Percentiles rank a stretch among this genome's conserved stretches.
These are phyloP conservation scores for Nebria salina DNA, from an alignment of 2,888 invertebrate species.

Conservation along the genomic window DNA sequence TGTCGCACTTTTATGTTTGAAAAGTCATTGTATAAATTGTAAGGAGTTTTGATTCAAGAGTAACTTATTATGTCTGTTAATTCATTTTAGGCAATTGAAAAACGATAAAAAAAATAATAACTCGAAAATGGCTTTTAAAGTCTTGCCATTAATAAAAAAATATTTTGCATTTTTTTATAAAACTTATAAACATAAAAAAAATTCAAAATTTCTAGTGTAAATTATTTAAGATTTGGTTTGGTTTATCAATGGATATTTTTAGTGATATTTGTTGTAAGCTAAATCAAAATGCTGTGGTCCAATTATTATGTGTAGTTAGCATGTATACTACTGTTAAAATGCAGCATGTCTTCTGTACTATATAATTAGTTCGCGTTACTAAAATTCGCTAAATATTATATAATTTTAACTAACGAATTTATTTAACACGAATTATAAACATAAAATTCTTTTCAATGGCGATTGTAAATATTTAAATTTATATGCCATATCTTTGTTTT, in stretches of 20 bases:
- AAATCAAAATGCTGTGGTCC: slow-evolving; percentile 18
- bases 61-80: slow-evolving; percentile 33
- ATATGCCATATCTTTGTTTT: slow-evolving; percentile 15
- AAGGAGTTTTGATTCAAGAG: slow-evolving; percentile 18
- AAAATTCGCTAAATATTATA: background rate
- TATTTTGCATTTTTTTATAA: slow-evolving; percentile 37
- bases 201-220: slow-evolving; percentile 20
- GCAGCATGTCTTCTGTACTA: slow-evolving; percentile 8
- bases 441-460: slow-evolving; percentile 19
- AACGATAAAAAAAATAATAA: background rate
- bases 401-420: background rate
- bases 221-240: slow-evolving; percentile 26
- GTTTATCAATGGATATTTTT: background rate
- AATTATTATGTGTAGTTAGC: slow-evolving; percentile 11
- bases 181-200: slow-evolving; percentile 19
- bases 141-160: slow-evolving; percentile 29
- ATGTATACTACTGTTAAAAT: background rate
- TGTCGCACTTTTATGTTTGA: background rate
- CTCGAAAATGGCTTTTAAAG: background rate
- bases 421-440: background rate
- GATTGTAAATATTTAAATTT: slow-evolving; percentile 34
- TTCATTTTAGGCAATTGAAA: slow-evolving; percentile 24
- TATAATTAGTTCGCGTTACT: background rate
- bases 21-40: slow-evolving; percentile 32
- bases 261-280: background rate